phyloP scores from a whole-genome alignment of 2,113 vertebrate genomes.

The Apus apus region DNA sequence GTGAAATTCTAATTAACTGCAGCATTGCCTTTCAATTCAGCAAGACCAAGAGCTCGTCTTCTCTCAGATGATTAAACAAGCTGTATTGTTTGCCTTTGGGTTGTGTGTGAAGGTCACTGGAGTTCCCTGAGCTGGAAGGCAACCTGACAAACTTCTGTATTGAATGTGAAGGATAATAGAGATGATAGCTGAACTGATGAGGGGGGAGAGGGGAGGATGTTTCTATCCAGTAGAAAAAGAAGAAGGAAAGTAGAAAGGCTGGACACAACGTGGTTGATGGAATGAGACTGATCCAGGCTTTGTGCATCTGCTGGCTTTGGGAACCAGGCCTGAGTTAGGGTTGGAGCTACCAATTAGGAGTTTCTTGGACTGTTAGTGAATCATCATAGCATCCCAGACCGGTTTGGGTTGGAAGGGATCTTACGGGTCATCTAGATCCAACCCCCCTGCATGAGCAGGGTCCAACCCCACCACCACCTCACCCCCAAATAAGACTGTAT shows the following conservation, averaged over 20 bases:
- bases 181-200: neutral
- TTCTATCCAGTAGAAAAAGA: neutral
- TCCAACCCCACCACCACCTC: too few relatives aligned
- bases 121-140: neutral
- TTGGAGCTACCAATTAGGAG: neutral
- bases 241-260: neutral
- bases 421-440: too few relatives aligned
- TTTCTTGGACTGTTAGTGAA: neutral
- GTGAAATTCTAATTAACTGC: constrained; percentile 8
- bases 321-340: neutral
- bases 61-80: neutral
- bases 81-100: neutral
- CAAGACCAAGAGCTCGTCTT: neutral
- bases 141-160: neutral
- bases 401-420: too few relatives aligned
- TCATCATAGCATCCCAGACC: too few relatives aligned
- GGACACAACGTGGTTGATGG: neutral
- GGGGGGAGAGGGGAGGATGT: neutral
- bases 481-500: neutral
- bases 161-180: neutral
- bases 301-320: neutral
- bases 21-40: neutral
- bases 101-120: neutral
- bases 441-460: too few relatives aligned
- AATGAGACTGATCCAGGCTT: neutral